phyloP scores from a whole-genome alignment of 2,797 vertebrate genomes.

The Discoglossus pictus region DNA sequence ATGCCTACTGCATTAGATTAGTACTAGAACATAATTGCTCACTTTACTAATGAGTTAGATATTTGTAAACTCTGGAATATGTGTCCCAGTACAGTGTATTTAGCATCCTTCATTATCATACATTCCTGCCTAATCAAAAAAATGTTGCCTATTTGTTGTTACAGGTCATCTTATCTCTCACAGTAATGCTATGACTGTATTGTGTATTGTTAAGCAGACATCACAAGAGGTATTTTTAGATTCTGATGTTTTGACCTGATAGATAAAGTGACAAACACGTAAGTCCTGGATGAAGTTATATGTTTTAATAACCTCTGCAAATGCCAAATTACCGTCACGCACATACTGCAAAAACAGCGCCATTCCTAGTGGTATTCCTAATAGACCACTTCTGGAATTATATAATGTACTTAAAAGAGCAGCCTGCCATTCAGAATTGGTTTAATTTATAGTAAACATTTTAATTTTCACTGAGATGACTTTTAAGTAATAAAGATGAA shows the following conservation, averaged over 20 bases:
- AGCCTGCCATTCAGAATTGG: no score
- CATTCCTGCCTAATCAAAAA: constrained; percentile 31
- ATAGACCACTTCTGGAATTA: neutral
- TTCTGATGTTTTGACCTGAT: neutral
- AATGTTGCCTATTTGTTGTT: no score
- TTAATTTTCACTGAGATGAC: no score
- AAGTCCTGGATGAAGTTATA: constrained; percentile 6
- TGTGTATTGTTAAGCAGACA: constrained; percentile 6
- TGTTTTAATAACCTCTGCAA: constrained; percentile 19
- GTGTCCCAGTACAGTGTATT: neutral
- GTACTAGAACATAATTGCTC: no score
- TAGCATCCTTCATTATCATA: constrained; percentile 21
- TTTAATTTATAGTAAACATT: no score
- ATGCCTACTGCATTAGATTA: no score
- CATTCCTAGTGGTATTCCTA: neutral
- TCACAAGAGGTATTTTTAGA: constrained; percentile 19
- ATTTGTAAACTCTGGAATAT: no score
- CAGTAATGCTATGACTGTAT: constrained; percentile 17
- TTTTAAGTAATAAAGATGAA: no score
- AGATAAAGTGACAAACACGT: constrained; percentile 8
- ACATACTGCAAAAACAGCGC: neutral
- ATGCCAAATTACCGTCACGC: constrained; percentile 1
- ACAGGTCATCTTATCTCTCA: constrained; percentile 16
- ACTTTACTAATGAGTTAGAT: no score
- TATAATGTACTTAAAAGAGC: no score